These are phyloP conservation scores for Orthonevra nobilis DNA, from an alignment of 2,888 invertebrate genomes.

Conservation along the genomic window DNA sequence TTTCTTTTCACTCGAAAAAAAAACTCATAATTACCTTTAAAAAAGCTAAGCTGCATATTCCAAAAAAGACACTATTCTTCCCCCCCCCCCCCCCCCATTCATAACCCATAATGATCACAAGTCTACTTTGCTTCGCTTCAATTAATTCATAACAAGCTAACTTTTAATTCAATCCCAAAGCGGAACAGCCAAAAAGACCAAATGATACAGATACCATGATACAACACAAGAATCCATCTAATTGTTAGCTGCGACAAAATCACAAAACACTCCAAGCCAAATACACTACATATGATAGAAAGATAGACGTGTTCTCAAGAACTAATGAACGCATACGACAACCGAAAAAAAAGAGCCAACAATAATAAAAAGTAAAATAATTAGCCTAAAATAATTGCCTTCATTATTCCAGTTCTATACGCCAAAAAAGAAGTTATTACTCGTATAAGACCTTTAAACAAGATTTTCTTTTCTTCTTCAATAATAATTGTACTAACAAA, in stretches of 20 bases:
- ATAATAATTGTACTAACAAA: constrained; percentile 26
- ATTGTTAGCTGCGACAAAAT: constrained; percentile 26
- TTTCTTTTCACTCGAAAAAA: constrained; percentile 36
- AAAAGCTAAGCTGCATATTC: constrained; percentile 13
- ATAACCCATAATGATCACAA: constrained; percentile 59
- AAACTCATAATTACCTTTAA: constrained; percentile 38
- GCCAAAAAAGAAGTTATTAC: constrained; percentile 50
- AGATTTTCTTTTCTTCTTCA: constrained; percentile 30
- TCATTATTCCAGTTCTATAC: constrained; percentile 63
- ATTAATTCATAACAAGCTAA: constrained; percentile 64
- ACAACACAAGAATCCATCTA: constrained; percentile 13
- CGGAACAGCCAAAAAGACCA: constrained; percentile 30
- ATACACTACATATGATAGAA: not conserved
- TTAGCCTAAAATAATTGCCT: constrained; percentile 67
- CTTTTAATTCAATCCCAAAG: constrained; percentile 59
- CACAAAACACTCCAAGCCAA: constrained; percentile 10
- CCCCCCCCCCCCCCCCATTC: constrained; percentile 13
- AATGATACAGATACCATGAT: not conserved
- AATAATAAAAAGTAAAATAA: constrained; percentile 46
- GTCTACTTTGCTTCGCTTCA: constrained; percentile 55
- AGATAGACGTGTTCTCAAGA: too few species aligned
- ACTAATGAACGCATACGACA: not conserved
- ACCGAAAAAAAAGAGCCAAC: constrained; percentile 3
- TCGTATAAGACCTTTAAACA: constrained; percentile 50
- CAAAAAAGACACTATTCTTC: not conserved